Conservation (phyloP, 2,797 vertebrate genomes). For the Spea hammondii region DNA sequence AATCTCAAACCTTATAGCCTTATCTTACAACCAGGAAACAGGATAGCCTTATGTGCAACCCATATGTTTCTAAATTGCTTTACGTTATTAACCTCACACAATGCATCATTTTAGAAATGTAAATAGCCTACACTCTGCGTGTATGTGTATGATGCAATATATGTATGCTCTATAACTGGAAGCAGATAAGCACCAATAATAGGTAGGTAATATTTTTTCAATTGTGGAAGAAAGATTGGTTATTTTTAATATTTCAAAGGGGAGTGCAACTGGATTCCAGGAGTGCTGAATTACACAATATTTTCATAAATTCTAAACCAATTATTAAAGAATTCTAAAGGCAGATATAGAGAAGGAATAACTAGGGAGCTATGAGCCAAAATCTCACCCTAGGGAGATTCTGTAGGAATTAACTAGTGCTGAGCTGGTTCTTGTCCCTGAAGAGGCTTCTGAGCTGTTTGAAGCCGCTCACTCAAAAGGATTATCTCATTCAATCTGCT, state of each 20-base stretch:
- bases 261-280: slow-evolving; percentile 26
- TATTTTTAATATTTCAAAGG: not conserved
- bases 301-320: slow-evolving; percentile 15
- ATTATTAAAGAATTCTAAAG: slow-evolving; percentile 48
- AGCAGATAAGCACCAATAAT: no score
- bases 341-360: slow-evolving; percentile 53
- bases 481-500: slow-evolving; percentile 87
- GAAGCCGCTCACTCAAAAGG: slow-evolving; percentile 82
- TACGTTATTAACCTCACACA: no score
- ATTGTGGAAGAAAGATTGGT: no score
- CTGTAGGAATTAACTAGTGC: slow-evolving; percentile 69
- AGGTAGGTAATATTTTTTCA: no score
- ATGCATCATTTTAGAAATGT: no score
- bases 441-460: slow-evolving; percentile 75
- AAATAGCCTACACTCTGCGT: no score
- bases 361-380: slow-evolving; percentile 45
- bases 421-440: slow-evolving; percentile 68
- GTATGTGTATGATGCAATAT: no score
- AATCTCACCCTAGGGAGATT: slow-evolving; percentile 59
- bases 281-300: slow-evolving; percentile 27
- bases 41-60: no score
- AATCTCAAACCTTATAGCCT: no score
- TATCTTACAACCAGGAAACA: no score
- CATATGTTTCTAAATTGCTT: no score
- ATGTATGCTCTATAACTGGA: no score